A percentile compares a stretch with the other conserved stretches of the same genome.
phyloP scores from a whole-genome alignment of 1,140 invertebrate species.

The Homarus americanus region DNA sequence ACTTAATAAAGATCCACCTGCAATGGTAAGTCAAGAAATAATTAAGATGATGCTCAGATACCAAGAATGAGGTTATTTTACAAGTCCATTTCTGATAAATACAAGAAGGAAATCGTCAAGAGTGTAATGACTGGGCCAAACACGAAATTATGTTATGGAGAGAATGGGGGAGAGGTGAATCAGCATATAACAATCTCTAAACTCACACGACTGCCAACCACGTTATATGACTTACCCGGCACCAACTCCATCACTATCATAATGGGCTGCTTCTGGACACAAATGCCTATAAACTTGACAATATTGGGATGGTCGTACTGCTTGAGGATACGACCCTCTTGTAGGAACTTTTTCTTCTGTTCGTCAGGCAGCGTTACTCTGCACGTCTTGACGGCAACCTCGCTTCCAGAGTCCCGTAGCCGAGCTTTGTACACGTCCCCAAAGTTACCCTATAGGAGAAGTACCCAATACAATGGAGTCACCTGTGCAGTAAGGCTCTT shows the following conservation, averaged over 20 bases:
- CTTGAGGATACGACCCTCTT: constrained; percentile 96
- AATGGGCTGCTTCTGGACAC: constrained; percentile 97
- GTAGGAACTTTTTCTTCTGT: constrained; percentile 96
- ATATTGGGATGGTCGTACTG: constrained; percentile 98
- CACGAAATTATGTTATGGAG: no score
- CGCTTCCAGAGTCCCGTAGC: constrained; percentile 87
- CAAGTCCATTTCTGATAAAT: no score
- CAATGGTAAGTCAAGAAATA: neutral
- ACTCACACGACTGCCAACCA: no score
- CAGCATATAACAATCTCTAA: no score
- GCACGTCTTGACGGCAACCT: constrained; percentile 98
- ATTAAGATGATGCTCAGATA: neutral
- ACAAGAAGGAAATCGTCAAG: no score
- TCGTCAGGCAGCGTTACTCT: constrained; percentile 95
- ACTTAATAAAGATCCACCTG: constrained; percentile 75
- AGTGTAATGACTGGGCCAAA: no score
- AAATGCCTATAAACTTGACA: constrained; percentile 97
- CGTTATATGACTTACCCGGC: constrained; percentile 85
- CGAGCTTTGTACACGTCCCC: constrained; percentile 97
- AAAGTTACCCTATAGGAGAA: constrained; percentile 91
- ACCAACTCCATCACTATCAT: constrained; percentile 99
- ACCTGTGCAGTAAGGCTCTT: no score
- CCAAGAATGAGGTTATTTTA: no score
- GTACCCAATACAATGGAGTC: neutral
- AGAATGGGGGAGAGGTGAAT: no score